Evolutionary conservation across 2,888 invertebrate genomes (phyloP), one percentile per base, ranked within the genome.

Genomic region (Flabesymbios commensalis): DNA sequence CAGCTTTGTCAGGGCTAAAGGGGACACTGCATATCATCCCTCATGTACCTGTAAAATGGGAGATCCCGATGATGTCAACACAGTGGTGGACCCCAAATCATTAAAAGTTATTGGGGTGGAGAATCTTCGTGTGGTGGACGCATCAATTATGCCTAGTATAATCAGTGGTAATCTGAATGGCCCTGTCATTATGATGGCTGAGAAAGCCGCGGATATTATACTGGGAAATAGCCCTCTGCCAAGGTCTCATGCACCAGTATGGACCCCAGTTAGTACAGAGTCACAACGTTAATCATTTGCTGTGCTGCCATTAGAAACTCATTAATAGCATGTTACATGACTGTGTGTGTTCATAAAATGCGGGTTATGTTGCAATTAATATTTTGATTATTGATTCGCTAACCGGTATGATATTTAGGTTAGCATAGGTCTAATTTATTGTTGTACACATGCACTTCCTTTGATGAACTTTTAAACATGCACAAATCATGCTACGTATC

Each of bases 1-100:
- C 62, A 76, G 70, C 2, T 83, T 80, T 65, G 68, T 80, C 45
- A 74, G 81, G 7, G 70, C 71, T 4, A 71, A 76, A 57, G 77
- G 79, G 0, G 85, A 85, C 63, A 77, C 90, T 0, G 89, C 90
- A 0, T 91, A 93, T 78, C 93, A 93, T 79, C 89, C 88, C 0
- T 90, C 88, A 0, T 92, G 93, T 14, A 91, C 90, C 0, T 90
- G 90, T 75, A 87, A 88, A 36, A 90, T 91, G 78, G 92, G 90
- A 1, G 75, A 64, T n/a, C 65, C 61, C 1, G 72, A 74, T 24
- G 85, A 86, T 67, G 65, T 66, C 2, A 76, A 79, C 83, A 85
- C 87, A 2, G 92, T 92, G 0, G 89, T 92, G 0, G 89, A 92
- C 74, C 82, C 87, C 1, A 75, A 87, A 31, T 73, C 77, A 22